A percentile compares a stretch with the other conserved stretches of the same genome.
These are phyloP conservation scores for Apodemus agrarius DNA, from an alignment of 2,797 vertebrate genomes.

Conservation along the genomic window DNA sequence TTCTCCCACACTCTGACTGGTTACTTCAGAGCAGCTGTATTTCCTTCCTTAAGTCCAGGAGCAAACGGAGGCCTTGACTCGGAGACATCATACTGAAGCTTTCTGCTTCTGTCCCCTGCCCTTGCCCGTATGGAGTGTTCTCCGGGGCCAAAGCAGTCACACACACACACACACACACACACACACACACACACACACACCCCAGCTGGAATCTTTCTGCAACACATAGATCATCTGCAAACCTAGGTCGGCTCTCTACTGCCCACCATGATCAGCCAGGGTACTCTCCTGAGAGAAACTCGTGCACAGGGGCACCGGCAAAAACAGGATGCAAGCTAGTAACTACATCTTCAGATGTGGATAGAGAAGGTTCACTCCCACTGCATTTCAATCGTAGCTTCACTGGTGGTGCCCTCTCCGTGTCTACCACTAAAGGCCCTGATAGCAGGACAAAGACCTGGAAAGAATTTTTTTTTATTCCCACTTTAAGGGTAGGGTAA, in stretches of 20 bases:
- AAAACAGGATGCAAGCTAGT: background rate
- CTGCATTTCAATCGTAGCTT: background rate
- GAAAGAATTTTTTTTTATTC: background rate
- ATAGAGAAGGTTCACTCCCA: background rate
- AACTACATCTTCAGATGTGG: background rate
- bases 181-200: accelerated
- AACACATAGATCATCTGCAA: background rate
- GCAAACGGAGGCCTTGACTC: background rate
- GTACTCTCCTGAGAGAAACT: background rate
- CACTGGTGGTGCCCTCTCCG: background rate
- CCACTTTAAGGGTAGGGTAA: background rate
- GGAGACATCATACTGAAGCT: background rate
- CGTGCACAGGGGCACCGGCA: background rate
- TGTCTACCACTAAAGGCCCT: background rate
- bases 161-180: accelerated
- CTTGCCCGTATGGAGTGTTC: background rate
- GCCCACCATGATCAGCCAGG: background rate
- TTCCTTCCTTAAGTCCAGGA: background rate
- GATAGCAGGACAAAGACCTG: background rate
- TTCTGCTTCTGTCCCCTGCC: background rate
- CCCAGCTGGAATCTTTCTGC: background rate
- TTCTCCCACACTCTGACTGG: background rate
- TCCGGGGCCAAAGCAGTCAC: background rate
- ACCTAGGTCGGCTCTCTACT: background rate
- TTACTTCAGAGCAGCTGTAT: background rate